phyloP scores from a whole-genome alignment of 2,888 invertebrate genomes.

The Eupithecia centaureata region DNA sequence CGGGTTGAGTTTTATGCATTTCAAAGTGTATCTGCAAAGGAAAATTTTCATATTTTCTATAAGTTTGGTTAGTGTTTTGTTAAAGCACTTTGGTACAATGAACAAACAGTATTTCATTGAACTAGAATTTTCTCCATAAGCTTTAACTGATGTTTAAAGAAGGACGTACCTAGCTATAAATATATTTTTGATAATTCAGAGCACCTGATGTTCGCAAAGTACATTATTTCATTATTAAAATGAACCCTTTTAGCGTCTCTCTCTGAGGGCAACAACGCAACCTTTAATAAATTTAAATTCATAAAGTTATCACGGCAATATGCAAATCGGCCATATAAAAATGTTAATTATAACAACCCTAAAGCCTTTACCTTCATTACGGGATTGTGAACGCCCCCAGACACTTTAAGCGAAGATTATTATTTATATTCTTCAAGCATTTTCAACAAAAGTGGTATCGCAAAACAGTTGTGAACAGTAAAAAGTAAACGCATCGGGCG shows the following conservation, averaged over 20 bases:
- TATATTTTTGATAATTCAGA: neutral
- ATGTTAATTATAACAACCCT: constrained; percentile 63
- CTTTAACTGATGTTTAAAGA: neutral
- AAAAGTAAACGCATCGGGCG: neutral
- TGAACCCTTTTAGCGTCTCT: constrained; percentile 51
- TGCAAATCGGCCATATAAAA: constrained; percentile 67
- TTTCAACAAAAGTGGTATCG: neutral
- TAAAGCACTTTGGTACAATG: neutral
- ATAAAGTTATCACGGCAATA: constrained; percentile 64
- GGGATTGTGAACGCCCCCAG: constrained; percentile 38
- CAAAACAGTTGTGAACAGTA: neutral
- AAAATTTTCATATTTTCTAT: neutral
- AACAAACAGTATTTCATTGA: neutral
- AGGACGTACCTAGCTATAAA: neutral
- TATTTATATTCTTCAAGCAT: constrained; percentile 32
- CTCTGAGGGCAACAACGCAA: constrained; percentile 48
- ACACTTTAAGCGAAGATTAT: constrained; percentile 36
- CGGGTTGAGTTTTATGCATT: constrained; percentile 8
- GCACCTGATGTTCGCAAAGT: constrained; percentile 14
- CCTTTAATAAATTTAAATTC: constrained; percentile 67
- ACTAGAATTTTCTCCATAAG: neutral
- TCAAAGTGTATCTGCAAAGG: neutral
- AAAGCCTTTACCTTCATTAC: constrained; percentile 41
- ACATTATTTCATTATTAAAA: constrained; percentile 34
- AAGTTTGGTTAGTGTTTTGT: neutral